Conservation (phyloP, 2,113 vertebrate genomes). For the Heliornis fulica region DNA sequence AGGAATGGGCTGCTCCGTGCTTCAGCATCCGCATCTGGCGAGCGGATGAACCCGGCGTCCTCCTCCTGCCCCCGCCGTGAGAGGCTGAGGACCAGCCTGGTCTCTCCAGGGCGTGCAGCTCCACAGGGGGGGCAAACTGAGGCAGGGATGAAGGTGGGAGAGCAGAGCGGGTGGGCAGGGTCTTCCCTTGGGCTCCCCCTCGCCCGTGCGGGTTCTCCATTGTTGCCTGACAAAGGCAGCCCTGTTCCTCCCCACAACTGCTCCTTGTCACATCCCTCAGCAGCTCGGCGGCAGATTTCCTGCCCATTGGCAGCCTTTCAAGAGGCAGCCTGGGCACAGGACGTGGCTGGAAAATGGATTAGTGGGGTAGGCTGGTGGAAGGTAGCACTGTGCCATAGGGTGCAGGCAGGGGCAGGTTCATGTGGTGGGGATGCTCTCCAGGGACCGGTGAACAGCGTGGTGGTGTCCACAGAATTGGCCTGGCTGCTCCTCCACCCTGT, state of each 20-base stretch:
- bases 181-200: not conserved
- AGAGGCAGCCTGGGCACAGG: not conserved
- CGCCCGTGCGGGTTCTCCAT: not conserved
- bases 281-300: slow-evolving; percentile 8
- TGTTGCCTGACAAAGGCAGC: slow-evolving; percentile 38
- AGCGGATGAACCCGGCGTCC: not conserved
- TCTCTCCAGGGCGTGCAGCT: not conserved
- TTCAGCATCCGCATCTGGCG: not conserved
- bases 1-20: not conserved
- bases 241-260: slow-evolving; percentile 15
- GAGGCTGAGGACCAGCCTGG: not conserved
- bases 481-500: not conserved
- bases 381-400: fast-evolving
- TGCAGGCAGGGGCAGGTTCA: not conserved
- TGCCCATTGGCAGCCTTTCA: slow-evolving; percentile 35
- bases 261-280: slow-evolving; percentile 44
- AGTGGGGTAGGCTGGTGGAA: not conserved
- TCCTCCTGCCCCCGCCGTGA: fast-evolving
- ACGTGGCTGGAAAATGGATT: not conserved
- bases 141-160: not conserved
- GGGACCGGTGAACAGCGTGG: not conserved
- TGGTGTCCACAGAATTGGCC: not conserved
- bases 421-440: not conserved
- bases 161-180: not conserved
- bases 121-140: not conserved